phyloP scores from a whole-genome alignment of 1,140 invertebrate genomes.

The Drosophila ficusphila region DNA sequence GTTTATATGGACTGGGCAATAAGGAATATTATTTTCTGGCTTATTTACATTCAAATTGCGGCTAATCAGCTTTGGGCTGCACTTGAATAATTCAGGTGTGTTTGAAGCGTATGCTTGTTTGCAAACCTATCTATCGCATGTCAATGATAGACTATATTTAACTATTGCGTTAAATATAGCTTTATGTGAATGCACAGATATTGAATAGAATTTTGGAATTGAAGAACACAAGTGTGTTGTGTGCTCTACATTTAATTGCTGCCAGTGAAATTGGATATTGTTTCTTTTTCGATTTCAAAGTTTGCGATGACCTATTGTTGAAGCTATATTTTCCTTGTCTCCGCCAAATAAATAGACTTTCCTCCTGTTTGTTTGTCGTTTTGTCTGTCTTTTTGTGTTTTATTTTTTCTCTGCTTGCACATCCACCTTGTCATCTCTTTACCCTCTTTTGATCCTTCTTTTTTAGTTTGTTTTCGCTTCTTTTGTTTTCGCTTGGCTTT shows the following conservation, averaged over 20 bases:
- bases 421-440: constrained; percentile 4
- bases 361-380: constrained; percentile 1
- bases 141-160: too few species aligned
- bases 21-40: background rate
- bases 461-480: constrained; percentile 15
- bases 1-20: background rate
- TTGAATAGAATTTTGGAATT: too few species aligned
- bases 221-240: too few species aligned
- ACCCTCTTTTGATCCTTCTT: constrained; percentile 1
- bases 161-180: too few species aligned
- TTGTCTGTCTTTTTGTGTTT: background rate
- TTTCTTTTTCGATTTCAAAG: background rate
- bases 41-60: background rate
- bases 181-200: too few species aligned
- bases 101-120: background rate
- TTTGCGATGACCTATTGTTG: background rate
- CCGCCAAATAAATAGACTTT: constrained; percentile 8
- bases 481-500: constrained; percentile 12
- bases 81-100: background rate
- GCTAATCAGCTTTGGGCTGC: background rate
- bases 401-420: constrained; percentile 8
- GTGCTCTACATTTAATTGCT: too few species aligned
- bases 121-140: too few species aligned
- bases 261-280: too few species aligned
- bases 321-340: background rate